These are phyloP conservation scores for Drosophila siamana DNA, from an alignment of 2,888 invertebrate species.

Conservation along the genomic window DNA sequence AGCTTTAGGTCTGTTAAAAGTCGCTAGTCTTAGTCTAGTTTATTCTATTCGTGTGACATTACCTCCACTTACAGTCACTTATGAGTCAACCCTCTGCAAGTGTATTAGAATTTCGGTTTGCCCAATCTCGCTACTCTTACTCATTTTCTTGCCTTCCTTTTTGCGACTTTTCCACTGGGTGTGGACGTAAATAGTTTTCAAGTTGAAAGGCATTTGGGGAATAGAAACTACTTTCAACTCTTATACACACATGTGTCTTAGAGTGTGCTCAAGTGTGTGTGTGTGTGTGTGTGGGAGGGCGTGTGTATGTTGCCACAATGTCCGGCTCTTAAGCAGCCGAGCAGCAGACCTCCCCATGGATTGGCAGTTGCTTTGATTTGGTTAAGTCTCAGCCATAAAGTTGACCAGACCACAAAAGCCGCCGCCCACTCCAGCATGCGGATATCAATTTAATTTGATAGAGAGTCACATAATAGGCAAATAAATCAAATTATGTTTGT, in stretches of 20 bases:
- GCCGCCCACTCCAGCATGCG: background rate
- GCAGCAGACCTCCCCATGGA: conserved; percentile 27
- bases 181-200: conserved; percentile 36
- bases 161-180: conserved; percentile 29
- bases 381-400: conserved; percentile 33
- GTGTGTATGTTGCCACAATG: conserved; percentile 25
- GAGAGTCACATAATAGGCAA: conserved; percentile 1
- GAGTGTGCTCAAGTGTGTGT: conserved; percentile 3
- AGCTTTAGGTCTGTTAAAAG: background rate
- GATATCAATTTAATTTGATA: conserved; percentile 20
- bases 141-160: conserved; percentile 16
- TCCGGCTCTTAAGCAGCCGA: conserved; percentile 23
- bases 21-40: background rate
- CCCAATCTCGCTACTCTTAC: background rate
- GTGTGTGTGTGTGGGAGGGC: background rate
- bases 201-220: conserved; percentile 41
- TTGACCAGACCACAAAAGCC: conserved; percentile 10
- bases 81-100: background rate
- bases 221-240: conserved; percentile 34
- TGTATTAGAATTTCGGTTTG: background rate
- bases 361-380: conserved; percentile 47
- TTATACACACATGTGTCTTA: background rate
- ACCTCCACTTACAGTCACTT: no score
- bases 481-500: conserved; percentile 17
- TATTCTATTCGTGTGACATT: no score